A percentile compares a stretch with the other conserved stretches of the same genome.
Evolutionary conservation across 2,113 vertebrate species (phyloP).

Genomic region (Ammodytes dubius): DNA sequence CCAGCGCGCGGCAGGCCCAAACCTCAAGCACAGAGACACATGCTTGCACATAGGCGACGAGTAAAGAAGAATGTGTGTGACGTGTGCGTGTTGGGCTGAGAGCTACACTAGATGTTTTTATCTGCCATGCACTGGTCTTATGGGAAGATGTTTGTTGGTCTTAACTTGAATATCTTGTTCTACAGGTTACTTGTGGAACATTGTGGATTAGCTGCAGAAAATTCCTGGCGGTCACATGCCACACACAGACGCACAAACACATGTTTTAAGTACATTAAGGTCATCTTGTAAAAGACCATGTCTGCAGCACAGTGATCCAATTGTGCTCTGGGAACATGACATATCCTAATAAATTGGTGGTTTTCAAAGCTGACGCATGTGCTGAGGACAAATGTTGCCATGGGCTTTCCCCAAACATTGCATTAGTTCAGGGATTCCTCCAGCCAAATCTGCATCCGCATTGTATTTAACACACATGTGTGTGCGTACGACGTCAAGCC

Average conservation of each 20-base stretch:
- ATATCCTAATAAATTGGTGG: not conserved
- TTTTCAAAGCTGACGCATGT: not conserved
- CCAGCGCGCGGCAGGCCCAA: constrained; percentile 49
- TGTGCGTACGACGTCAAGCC: too few relatives aligned
- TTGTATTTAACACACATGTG: not conserved
- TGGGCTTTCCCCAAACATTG: constrained; percentile 11
- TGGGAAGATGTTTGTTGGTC: not conserved
- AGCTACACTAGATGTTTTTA: not conserved
- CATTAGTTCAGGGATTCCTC: not conserved
- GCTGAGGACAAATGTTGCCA: not conserved
- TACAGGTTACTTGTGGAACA: not conserved
- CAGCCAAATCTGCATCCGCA: not conserved
- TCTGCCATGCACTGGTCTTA: not conserved
- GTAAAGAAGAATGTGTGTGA: constrained; percentile 22
- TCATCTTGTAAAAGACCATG: not conserved
- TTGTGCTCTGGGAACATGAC: not conserved
- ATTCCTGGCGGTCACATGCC: not conserved
- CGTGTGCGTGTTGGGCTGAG: not conserved
- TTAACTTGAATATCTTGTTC: constrained; percentile 14
- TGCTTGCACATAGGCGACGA: constrained; percentile 1
- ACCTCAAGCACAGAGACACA: constrained; percentile 54
- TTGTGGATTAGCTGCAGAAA: not conserved
- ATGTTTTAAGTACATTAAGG: not conserved
- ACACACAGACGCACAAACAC: not conserved
- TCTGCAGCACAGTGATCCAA: not conserved